Evolutionary conservation across 2,888 invertebrate genomes (phyloP).

Genomic region (Trimorus sp.): DNA sequence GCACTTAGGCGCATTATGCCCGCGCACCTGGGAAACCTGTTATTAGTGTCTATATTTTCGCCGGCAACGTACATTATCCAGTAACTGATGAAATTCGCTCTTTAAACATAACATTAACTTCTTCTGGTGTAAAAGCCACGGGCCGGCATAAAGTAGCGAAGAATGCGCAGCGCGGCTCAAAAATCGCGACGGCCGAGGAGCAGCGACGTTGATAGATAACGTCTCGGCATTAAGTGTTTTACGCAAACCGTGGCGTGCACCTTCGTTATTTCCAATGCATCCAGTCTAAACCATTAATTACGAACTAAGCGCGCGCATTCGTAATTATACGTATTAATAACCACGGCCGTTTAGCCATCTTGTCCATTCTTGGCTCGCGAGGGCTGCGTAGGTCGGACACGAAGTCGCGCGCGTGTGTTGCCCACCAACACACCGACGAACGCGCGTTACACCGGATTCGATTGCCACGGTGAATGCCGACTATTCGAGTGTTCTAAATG

Average conservation of each 20-base stretch:
- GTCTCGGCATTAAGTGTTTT: constrained; percentile 48
- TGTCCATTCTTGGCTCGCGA: constrained; percentile 45
- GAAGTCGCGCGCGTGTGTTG: background rate
- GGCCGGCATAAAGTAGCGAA: constrained; percentile 42
- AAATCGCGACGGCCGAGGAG: constrained; percentile 13
- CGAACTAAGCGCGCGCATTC: constrained; percentile 65
- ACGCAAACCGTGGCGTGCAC: constrained; percentile 28
- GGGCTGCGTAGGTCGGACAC: constrained; percentile 38
- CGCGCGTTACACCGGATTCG: constrained; percentile 25
- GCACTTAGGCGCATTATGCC: too few relatives aligned
- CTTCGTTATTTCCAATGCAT: constrained; percentile 37
- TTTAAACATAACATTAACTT: constrained; percentile 57
- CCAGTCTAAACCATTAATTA: constrained; percentile 65
- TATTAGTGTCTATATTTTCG: too few relatives aligned
- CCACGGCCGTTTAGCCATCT: constrained; percentile 49
- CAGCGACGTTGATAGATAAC: constrained; percentile 64
- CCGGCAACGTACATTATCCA: background rate
- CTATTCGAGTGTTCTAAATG: constrained; percentile 73
- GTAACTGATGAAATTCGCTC: constrained; percentile 1
- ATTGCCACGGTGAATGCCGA: constrained; percentile 69
- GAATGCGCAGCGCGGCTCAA: constrained; percentile 33
- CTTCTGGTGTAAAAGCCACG: constrained; percentile 61
- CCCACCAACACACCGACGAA: constrained; percentile 3
- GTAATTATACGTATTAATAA: constrained; percentile 71
- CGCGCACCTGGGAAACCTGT: too few relatives aligned